A percentile compares a stretch with the other conserved stretches of the same genome.
Conservation (phyloP, 2,797 vertebrate genomes). For the Trachurus trachurus region DNA sequence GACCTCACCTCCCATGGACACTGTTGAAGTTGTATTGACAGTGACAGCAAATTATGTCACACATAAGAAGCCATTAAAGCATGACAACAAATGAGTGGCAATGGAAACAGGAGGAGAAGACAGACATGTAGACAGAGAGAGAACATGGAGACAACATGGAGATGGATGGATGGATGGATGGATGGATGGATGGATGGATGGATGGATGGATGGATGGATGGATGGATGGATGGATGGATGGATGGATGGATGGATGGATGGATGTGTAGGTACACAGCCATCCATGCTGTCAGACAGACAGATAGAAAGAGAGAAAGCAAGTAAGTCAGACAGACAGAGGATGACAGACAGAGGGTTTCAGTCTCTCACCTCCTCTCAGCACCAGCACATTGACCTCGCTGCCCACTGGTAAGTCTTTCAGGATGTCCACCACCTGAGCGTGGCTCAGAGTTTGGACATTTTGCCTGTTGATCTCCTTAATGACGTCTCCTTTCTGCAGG, state of each 20-base stretch:
- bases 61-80: constrained; percentile 26
- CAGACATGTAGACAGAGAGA: not conserved
- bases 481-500: constrained; percentile 96
- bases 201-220: not conserved
- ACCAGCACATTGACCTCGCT: constrained; percentile 94
- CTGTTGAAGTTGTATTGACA: constrained; percentile 63
- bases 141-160: not conserved
- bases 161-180: no score
- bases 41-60: constrained; percentile 44
- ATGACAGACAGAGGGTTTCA: constrained; percentile 10
- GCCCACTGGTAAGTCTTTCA: constrained; percentile 95
- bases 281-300: no score
- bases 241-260: not conserved
- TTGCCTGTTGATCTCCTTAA: constrained; percentile 96
- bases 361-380: constrained; percentile 92
- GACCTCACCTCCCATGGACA: constrained; percentile 88
- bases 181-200: not conserved
- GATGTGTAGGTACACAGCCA: no score
- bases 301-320: not conserved
- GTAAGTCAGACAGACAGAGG: not conserved
- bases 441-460: constrained; percentile 96
- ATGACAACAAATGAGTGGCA: constrained; percentile 30
- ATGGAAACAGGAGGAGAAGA: constrained; percentile 9
- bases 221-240: not conserved
- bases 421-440: constrained; percentile 96